Conservation (phyloP, 2,797 vertebrate species). For the Bradypodion pumilum region DNA sequence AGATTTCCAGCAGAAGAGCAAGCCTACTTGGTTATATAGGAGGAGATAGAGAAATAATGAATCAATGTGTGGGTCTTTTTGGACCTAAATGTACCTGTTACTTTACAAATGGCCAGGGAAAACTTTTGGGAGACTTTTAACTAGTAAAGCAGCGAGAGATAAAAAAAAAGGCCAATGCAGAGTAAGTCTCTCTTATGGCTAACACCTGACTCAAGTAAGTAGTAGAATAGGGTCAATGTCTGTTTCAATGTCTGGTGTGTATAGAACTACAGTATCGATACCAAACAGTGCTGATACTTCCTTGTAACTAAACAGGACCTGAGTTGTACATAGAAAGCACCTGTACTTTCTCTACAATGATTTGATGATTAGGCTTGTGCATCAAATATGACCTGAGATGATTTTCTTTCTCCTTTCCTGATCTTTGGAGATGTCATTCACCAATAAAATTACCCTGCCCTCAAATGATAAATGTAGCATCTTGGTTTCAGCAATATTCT, state of each 20-base stretch:
- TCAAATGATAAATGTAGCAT: background rate
- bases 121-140: background rate
- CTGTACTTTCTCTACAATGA: background rate
- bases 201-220: background rate
- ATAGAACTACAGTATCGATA: background rate
- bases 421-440: background rate
- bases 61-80: background rate
- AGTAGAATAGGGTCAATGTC: background rate
- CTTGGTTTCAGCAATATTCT: background rate
- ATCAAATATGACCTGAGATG: background rate
- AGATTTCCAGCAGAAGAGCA: background rate
- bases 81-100: background rate
- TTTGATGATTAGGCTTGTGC: background rate
- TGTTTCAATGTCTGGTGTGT: background rate
- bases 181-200: background rate
- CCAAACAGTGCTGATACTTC: background rate
- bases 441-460: too few relatives aligned
- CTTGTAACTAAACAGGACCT: background rate
- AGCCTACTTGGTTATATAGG: background rate
- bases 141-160: background rate
- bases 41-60: background rate
- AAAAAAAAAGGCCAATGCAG: background rate
- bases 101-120: background rate
- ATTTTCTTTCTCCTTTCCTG: too few relatives aligned
- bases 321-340: background rate